phyloP scores from a whole-genome alignment of 2,888 invertebrate species.

The Ormyrus labotus region DNA sequence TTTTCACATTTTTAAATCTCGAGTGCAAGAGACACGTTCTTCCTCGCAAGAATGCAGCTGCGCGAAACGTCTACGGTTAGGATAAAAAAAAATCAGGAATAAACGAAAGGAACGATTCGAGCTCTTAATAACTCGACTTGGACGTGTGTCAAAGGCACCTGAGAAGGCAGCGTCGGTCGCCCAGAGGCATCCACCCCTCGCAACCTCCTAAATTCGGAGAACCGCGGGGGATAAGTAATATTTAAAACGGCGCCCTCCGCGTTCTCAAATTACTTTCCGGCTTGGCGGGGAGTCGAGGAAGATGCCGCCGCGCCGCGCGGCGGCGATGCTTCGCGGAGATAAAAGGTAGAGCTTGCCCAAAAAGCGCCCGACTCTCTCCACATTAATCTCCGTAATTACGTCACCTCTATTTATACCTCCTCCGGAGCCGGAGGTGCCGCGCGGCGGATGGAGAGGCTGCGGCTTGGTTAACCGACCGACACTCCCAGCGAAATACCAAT shows the following conservation, averaged over 20 bases:
- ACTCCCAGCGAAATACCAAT: slow-evolving; percentile 30
- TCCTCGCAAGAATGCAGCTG: no score
- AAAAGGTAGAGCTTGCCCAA: slow-evolving; percentile 56
- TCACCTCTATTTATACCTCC: slow-evolving; percentile 68
- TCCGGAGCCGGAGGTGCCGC: neutral
- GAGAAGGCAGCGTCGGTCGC: slow-evolving; percentile 58
- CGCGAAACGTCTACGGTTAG: no score
- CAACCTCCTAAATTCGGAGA: slow-evolving; percentile 40
- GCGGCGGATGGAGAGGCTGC: no score
- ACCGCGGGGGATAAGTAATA: slow-evolving; percentile 68
- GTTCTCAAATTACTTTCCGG: slow-evolving; percentile 71
- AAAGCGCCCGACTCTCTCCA: slow-evolving; percentile 62
- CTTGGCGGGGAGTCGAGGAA: slow-evolving; percentile 47
- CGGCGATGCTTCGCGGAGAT: slow-evolving; percentile 66
- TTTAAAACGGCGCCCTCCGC: slow-evolving; percentile 67
- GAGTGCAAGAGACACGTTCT: neutral
- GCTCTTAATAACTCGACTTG: slow-evolving; percentile 44
- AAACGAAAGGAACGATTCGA: neutral
- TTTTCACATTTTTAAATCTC: neutral
- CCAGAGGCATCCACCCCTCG: slow-evolving; percentile 48
- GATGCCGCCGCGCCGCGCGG: slow-evolving; percentile 49
- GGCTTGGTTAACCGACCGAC: slow-evolving; percentile 7
- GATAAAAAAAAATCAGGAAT: neutral
- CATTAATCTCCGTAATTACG: slow-evolving; percentile 73
- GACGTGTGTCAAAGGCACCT: slow-evolving; percentile 55